Evolutionary conservation across 2,888 invertebrate species (phyloP), one percentile per base, ranked within the genome.

Genomic region (Dynastes tityus): DNA sequence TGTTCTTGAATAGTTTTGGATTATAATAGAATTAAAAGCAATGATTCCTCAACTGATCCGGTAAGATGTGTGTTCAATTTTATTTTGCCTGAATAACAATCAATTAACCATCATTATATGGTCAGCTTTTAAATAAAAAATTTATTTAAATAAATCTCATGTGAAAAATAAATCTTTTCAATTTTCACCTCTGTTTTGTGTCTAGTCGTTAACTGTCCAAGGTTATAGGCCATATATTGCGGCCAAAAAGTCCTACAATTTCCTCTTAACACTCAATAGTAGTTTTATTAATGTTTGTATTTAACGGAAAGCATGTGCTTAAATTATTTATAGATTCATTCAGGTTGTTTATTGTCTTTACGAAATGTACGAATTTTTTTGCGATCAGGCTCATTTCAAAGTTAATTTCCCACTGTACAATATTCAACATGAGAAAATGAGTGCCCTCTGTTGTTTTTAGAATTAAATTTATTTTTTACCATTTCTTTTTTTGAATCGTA

Each of bases 11-110:
- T 73, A 74, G 75, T 73, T 73, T 71, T 64, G 74, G 76, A 61
- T 76, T 67, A 55, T 55, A 32, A 67, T 70, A 68, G 32, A 63
- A 51, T 29, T 67, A 63, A 53, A 64, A 76, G 80, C 78, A 80
- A 82, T 82, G 81, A 78, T 77, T 78, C 78, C 78, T 78, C 76
- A 80, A 65, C 77, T 82, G 81, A 77, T 80, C 78, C 82, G 84
- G 84, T 83, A 84, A 84, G 84, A 82, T 83, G 73, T 79, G 81
- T 83, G 83, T 83, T 78, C 74, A 53, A 22, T 73, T 73, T 58
- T 73, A 29, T 27, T 53, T 77, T 37, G 71, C 70, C 68, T 63
- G 71, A 80, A 53, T 79, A 76, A 79, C 71, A 76, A 73, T 40
- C 76, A 37, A 75, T 65, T 70, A 73, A 73, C 73, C 8, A 29